Percentiles rank a stretch among this genome's conserved stretches.
phyloP scores from a whole-genome alignment of 1,140 invertebrate genomes.

The Drosophila lacertosa region DNA sequence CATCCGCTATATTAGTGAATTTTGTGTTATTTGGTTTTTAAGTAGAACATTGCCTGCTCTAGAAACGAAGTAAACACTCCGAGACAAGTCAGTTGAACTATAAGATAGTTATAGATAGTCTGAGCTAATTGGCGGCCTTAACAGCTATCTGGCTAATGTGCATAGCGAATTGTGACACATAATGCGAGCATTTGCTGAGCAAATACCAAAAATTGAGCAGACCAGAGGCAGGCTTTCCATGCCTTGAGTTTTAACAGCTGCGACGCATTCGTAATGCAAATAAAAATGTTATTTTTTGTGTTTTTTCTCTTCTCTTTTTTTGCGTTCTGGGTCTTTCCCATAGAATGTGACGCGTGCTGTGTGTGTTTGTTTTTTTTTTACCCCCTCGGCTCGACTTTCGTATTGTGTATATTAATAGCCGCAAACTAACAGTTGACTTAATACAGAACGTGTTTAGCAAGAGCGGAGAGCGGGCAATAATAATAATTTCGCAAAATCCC shows the following conservation, averaged over 20 bases:
- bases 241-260: conserved; percentile 55
- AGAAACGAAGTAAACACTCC: background rate
- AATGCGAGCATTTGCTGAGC: conserved; percentile 4
- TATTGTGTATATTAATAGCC: conserved; percentile 7
- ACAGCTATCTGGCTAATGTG: background rate
- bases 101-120: too few relatives aligned
- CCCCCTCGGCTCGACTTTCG: too few relatives aligned
- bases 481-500: background rate
- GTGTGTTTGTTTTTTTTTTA: background rate
- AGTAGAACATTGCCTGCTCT: background rate
- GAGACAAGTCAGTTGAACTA: background rate
- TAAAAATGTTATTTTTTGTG: background rate
- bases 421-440: background rate
- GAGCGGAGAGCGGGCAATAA: background rate
- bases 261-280: conserved; percentile 4
- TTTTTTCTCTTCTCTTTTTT: background rate
- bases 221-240: background rate
- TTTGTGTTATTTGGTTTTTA: too few relatives aligned
- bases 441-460: conserved; percentile 9
- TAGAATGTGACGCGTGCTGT: conserved; percentile 12
- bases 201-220: background rate
- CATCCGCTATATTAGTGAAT: too few relatives aligned
- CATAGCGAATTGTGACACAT: conserved; percentile 3
- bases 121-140: background rate
- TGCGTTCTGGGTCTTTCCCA: conserved; percentile 50